Percentiles rank a stretch among this genome's conserved stretches.
phyloP scores from a whole-genome alignment of 2,888 invertebrate genomes.

The Hydrotaea cyrtoneurina region DNA sequence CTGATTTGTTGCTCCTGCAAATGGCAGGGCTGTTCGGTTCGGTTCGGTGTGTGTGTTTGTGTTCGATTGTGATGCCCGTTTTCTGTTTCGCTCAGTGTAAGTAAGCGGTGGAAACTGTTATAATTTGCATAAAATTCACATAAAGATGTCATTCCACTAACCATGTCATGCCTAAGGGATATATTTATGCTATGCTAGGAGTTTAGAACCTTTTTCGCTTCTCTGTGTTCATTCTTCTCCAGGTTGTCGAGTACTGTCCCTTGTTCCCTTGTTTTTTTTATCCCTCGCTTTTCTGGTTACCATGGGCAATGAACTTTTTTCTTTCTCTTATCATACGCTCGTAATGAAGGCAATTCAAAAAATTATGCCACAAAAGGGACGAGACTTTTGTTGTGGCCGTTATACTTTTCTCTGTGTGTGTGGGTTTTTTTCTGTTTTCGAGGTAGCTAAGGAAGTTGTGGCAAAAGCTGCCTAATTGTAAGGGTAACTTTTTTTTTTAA shows the following conservation, averaged over 20 bases:
- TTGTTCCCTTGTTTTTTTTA: not conserved
- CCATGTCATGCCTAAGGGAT: constrained; percentile 70
- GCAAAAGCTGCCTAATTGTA: constrained; percentile 15
- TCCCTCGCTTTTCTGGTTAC: not conserved
- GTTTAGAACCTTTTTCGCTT: constrained; percentile 6
- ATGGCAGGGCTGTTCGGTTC: not conserved
- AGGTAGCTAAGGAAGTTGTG: not conserved
- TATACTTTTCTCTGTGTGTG: constrained; percentile 3
- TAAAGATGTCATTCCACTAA: constrained; percentile 78
- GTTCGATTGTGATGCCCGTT: not conserved
- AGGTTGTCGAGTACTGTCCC: not conserved
- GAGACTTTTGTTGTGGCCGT: not conserved
- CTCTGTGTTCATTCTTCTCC: not conserved
- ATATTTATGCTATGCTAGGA: constrained; percentile 65
- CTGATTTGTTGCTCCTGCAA: too few relatives aligned
- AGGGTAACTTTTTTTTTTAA: constrained; percentile 36
- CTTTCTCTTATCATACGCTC: not conserved
- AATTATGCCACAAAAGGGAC: constrained; percentile 42
- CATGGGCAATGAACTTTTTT: constrained; percentile 15
- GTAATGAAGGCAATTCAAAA: constrained; percentile 32
- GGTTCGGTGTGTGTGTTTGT: not conserved
- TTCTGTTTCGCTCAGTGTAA: constrained; percentile 12
- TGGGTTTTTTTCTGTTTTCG: not conserved
- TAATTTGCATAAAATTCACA: constrained; percentile 80
- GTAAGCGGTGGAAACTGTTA: constrained; percentile 38